A percentile compares a stretch with the other conserved stretches of the same genome.
Evolutionary conservation across 2,888 invertebrate genomes (phyloP).

Genomic region (Cantharis nigra): DNA sequence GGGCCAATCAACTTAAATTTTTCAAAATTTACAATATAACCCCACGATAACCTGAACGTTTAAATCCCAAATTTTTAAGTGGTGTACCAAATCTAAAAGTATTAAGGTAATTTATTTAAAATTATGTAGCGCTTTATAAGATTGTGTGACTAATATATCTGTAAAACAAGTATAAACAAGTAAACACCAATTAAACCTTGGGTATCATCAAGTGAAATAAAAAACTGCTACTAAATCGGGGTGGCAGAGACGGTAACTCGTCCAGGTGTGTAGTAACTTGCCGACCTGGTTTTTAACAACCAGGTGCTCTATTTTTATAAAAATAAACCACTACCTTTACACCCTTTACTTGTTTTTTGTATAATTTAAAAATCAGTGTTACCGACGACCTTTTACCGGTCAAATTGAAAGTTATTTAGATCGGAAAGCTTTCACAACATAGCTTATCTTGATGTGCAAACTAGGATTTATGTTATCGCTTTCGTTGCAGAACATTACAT

Average conservation of each 20-base stretch:
- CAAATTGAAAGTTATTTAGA: constrained; percentile 39
- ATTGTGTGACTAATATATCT: constrained; percentile 26
- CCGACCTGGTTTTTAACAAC: constrained; percentile 51
- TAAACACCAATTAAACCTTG: constrained; percentile 29
- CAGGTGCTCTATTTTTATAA: constrained; percentile 52
- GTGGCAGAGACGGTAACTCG: constrained; percentile 29
- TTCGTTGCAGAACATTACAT: neutral
- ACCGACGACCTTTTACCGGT: constrained; percentile 40
- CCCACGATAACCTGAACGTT: neutral
- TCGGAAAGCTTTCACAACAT: constrained; percentile 7
- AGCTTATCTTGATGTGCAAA: neutral
- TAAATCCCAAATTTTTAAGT: neutral
- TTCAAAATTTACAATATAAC: neutral
- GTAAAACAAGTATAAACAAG: constrained; percentile 33
- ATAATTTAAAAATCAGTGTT: constrained; percentile 45
- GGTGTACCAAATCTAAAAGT: neutral
- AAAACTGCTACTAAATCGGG: constrained; percentile 38
- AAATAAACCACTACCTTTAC: constrained; percentile 48
- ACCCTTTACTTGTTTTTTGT: constrained; percentile 42
- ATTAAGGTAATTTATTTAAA: neutral
- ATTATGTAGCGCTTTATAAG: neutral
- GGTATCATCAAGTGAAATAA: constrained; percentile 33
- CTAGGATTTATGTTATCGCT: neutral
- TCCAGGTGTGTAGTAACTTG: constrained; percentile 52
- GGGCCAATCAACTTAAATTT: too few relatives aligned